Conservation (phyloP, 2,113 vertebrate genomes). For the Hypocryptadius cinnamomeus region DNA sequence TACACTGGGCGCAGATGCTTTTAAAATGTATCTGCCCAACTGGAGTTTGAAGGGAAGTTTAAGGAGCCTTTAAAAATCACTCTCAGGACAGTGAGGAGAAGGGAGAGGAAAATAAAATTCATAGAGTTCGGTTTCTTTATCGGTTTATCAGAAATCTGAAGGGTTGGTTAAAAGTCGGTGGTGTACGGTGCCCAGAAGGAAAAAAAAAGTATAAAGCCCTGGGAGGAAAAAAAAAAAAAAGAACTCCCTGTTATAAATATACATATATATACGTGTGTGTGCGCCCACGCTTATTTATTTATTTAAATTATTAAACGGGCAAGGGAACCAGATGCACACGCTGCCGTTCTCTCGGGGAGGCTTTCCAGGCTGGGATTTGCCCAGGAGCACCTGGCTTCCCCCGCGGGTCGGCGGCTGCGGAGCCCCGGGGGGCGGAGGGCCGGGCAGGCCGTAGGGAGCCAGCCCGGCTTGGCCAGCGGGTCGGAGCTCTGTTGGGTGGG, state of each 20-base stretch:
- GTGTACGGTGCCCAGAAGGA: neutral
- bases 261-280: neutral
- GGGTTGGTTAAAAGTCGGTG: neutral
- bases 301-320: constrained; percentile 42
- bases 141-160: neutral
- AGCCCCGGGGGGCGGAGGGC: neutral
- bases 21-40: neutral
- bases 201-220: neutral
- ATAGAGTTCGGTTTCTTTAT: neutral
- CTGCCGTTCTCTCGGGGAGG: neutral
- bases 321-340: constrained; percentile 10
- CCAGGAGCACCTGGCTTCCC: constrained; percentile 36
- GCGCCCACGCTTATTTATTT: constrained; percentile 24
- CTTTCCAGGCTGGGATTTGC: neutral
- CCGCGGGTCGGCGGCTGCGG: neutral
- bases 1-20: neutral
- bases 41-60: constrained; percentile 2
- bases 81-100: neutral
- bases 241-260: neutral
- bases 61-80: neutral
- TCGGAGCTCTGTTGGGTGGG: neutral
- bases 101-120: neutral
- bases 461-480: neutral
- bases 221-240: neutral
- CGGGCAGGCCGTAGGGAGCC: neutral